Evolutionary conservation across 2,113 vertebrate genomes (phyloP), one percentile per base, ranked within the genome.

Genomic region (Odontophorus gujanensis): DNA sequence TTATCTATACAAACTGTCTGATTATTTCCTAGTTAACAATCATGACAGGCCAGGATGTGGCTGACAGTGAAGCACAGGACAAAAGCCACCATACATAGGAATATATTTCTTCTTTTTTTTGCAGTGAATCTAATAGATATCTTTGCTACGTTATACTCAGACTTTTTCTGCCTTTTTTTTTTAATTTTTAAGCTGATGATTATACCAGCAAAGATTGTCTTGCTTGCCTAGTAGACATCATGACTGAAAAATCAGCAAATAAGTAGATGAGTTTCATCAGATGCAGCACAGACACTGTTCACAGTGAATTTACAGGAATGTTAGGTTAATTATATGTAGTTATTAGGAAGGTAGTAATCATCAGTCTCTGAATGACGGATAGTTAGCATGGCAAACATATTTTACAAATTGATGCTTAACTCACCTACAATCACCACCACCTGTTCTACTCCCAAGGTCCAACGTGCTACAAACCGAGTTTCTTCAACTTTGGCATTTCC

Each of bases 341-440:
- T 86, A 76, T 92, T 94, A 87, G 43, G 51, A 81, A 89, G 42
- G 51, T 62, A 81, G 82, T 76, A 92, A 84, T 85, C 65, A 72
- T 69, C 58, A 67, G n/a, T 75, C 34, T 66, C 40, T 7, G 22
- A 36, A 82, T 75, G 24, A 76, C 73, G 88, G 38, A 65, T 48
- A 57, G 28, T 81, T 92, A 85, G 11, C 59, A 66, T 90, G 74
- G 63, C 91, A 71, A 92, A 67, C 51, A 53, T 26, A 13, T 55
- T 66, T 84, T 90, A 81, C 62, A 76, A 93, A 93, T 92, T 85
- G 90, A 83, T 87, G 45, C 42, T 85, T 85, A 90, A 87, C 66
- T 95, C 91, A 36, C 63, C 71, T 94, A 42, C 22, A 51, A 61
- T 36, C 38, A 62, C 28, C 68, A 16, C 40, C 11, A 81, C 0